These are phyloP conservation scores for Chelonia mydas DNA, from an alignment of 2,797 vertebrate genomes.

Conservation along the genomic window DNA sequence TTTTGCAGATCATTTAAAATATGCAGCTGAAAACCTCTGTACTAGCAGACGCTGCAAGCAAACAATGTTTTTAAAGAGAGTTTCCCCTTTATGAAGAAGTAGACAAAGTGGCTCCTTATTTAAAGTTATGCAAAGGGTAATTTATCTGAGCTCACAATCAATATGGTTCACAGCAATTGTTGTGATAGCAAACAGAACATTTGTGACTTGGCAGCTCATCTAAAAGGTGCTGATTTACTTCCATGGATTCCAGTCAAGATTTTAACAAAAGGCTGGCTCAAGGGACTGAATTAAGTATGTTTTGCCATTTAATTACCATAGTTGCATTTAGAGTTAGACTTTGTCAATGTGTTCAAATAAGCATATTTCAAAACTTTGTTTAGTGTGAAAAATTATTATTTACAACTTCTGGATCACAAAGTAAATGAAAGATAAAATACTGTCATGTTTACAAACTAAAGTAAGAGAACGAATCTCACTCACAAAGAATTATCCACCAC, in stretches of 20 bases:
- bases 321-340: slow-evolving; percentile 23
- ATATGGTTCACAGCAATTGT: slow-evolving; percentile 65
- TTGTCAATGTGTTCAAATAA: slow-evolving; percentile 3
- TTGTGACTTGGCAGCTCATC: slow-evolving; percentile 78
- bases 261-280: slow-evolving; percentile 67
- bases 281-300: slow-evolving; percentile 45
- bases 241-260: slow-evolving; percentile 62
- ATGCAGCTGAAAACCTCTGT: slow-evolving; percentile 43
- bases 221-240: slow-evolving; percentile 74
- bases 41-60: slow-evolving; percentile 23
- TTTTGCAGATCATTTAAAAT: slow-evolving; percentile 70
- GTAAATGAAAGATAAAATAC: neutral
- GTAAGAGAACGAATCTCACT: neutral
- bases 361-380: neutral
- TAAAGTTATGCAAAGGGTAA: slow-evolving; percentile 73
- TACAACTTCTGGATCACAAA: slow-evolving; percentile 8
- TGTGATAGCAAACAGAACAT: slow-evolving; percentile 77
- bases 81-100: slow-evolving; percentile 53
- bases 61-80: slow-evolving; percentile 71
- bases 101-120: slow-evolving; percentile 72
- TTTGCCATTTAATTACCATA: slow-evolving; percentile 64
- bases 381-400: neutral
- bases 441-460: neutral
- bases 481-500: neutral
- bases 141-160: slow-evolving; percentile 76